These are phyloP conservation scores for Tetrao urogallus DNA, from an alignment of 2,113 vertebrate species.

Conservation along the genomic window DNA sequence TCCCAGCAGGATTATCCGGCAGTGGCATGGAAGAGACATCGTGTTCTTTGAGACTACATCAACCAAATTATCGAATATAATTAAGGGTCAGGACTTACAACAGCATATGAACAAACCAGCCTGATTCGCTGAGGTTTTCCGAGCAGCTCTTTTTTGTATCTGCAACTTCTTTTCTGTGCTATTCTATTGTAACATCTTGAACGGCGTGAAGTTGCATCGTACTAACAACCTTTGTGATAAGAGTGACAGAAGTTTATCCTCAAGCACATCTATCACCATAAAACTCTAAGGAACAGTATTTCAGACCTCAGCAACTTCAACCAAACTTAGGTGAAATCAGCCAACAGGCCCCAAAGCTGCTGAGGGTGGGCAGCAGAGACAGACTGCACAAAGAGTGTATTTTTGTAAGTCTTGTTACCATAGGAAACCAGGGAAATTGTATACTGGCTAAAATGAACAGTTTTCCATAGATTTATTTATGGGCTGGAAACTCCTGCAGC, in stretches of 20 bases:
- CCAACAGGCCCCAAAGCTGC: neutral
- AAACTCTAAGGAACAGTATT: neutral
- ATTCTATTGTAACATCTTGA: neutral
- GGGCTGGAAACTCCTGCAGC: constrained; percentile 46
- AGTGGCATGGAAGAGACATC: neutral
- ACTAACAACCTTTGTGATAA: neutral
- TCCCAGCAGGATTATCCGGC: neutral
- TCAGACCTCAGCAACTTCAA: neutral
- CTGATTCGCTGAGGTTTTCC: neutral
- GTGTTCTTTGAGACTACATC: neutral
- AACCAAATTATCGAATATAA: constrained; percentile 2
- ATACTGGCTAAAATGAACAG: neutral
- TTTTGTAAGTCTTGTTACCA: neutral
- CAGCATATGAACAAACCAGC: neutral
- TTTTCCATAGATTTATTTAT: neutral
- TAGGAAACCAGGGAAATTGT: neutral
- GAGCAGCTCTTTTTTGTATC: neutral
- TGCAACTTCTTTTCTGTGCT: rapidly evolving
- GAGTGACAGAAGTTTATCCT: neutral
- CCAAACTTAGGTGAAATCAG: neutral
- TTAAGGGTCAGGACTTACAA: neutral
- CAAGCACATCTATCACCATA: neutral
- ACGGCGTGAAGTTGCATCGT: neutral
- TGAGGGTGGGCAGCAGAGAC: neutral
- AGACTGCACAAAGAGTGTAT: neutral